Evolutionary conservation across 2,113 vertebrate species (phyloP), one percentile per base, ranked within the genome.

Genomic region (Suncus etruscus): DNA sequence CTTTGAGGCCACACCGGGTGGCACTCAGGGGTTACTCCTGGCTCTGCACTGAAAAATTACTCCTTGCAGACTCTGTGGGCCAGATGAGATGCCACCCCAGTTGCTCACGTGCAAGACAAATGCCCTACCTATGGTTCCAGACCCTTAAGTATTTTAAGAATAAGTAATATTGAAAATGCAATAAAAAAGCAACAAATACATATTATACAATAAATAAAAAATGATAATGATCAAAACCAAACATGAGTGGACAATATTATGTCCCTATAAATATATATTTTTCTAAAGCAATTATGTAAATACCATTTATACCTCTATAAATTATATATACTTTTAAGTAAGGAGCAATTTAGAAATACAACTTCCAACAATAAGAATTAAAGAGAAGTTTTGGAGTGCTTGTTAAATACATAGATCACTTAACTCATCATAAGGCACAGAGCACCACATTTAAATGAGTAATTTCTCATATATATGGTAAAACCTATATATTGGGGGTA

Each of bases 311-410:
- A 68, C 14, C 8, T 68, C 11, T 68, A 73, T 80, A 73, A 72
- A 92, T 83, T 58, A 39, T 47, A 63, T 25, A 2, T 70, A 85
- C 22, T 78, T 87, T 84, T 87, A 70, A 14, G 1, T 77, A 66
- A 76, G 22, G 54, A 70, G 29, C 82, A 85, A 93, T 86, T 90
- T 88, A 66, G 7, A 83, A 29, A 81, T 78, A 24, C 84, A 94
- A 78, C 8, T 51, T 51, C 12, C n/a, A 51, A 12, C 12, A 51
- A 51, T 51, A 8, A 51, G 50, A 51, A n/a, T n/a, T n/a, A n/a
- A n/a, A n/a, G n/a, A n/a, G n/a, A n/a, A n/a, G n/a, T n/a, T 39
- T 39, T 39, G n/a, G 2, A 81, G 4, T 11, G 6, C 14, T 81
- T 25, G 11, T 9, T 74, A 87, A 84, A 54, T 54, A 31, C 50